These are phyloP conservation scores for Abscondita cerata DNA, from an alignment of 2,888 invertebrate species.

Conservation along the genomic window DNA sequence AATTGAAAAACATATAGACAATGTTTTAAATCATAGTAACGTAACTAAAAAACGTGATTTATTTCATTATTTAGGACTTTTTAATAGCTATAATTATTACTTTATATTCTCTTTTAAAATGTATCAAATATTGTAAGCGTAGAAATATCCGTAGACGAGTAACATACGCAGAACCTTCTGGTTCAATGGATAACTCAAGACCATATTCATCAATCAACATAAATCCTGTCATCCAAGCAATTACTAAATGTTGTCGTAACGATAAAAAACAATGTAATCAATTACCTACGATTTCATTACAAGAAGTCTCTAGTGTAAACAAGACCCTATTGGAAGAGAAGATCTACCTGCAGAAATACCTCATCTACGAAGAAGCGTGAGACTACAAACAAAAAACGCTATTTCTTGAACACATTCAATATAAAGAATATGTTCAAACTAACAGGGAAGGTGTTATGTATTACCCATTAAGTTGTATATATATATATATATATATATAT, in stretches of 20 bases:
- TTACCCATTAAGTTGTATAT: too few species aligned
- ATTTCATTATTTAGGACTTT: not conserved
- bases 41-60: not conserved
- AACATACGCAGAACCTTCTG: not conserved
- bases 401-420: not conserved
- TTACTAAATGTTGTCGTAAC: not conserved
- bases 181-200: not conserved
- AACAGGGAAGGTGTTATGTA: not conserved
- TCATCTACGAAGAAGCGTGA: not conserved
- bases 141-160: too few species aligned
- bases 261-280: not conserved
- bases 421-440: not conserved
- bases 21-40: not conserved
- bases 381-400: not conserved
- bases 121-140: too few species aligned
- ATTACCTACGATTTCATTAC: not conserved
- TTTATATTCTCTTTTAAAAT: too few species aligned
- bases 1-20: not conserved
- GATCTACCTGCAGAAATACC: not conserved
- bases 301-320: too few species aligned
- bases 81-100: too few species aligned
- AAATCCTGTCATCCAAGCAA: not conserved
- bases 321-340: too few species aligned
- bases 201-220: not conserved
- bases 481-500: too few species aligned